phyloP scores from a whole-genome alignment of 1,140 invertebrate species.

The Zaprionus ghesquierei region DNA sequence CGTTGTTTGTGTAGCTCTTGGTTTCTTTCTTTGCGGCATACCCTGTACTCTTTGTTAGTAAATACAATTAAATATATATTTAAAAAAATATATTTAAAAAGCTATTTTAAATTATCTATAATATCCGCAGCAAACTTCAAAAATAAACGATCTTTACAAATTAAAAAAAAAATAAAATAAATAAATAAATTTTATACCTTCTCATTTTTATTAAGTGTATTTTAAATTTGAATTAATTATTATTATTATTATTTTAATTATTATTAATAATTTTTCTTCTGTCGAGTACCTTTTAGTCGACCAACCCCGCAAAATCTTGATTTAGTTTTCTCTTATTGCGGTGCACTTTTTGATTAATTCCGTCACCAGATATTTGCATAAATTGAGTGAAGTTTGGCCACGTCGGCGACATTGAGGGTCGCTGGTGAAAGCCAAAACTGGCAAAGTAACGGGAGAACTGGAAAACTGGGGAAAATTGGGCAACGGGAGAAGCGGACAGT shows the following conservation, averaged over 20 bases:
- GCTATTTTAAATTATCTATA: too few species aligned
- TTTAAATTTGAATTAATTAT: too few species aligned
- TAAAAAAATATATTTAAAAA: background rate
- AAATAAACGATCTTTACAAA: too few species aligned
- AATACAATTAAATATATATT: background rate
- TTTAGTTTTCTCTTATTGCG: slow-evolving; percentile 21
- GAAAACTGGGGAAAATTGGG: background rate
- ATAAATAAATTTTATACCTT: too few species aligned
- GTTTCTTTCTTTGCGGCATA: background rate
- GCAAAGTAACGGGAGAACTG: slow-evolving; percentile 1
- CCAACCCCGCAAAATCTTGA: background rate
- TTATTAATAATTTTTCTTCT: background rate
- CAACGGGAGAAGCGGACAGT: background rate
- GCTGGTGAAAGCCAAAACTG: slow-evolving; percentile 22
- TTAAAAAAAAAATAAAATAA: too few species aligned
- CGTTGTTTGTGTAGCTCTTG: background rate
- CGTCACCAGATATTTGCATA: slow-evolving; percentile 72
- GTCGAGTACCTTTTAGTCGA: background rate
- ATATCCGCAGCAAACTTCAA: too few species aligned
- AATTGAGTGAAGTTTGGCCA: slow-evolving; percentile 57
- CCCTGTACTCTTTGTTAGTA: background rate
- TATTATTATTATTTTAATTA: too few species aligned
- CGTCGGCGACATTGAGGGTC: slow-evolving; percentile 33
- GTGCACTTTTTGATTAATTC: slow-evolving; percentile 75
- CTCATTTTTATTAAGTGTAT: too few species aligned